A percentile compares a stretch with the other conserved stretches of the same genome.
These are phyloP conservation scores for Andrena bucephala DNA, from an alignment of 2,888 invertebrate species.

Conservation along the genomic window DNA sequence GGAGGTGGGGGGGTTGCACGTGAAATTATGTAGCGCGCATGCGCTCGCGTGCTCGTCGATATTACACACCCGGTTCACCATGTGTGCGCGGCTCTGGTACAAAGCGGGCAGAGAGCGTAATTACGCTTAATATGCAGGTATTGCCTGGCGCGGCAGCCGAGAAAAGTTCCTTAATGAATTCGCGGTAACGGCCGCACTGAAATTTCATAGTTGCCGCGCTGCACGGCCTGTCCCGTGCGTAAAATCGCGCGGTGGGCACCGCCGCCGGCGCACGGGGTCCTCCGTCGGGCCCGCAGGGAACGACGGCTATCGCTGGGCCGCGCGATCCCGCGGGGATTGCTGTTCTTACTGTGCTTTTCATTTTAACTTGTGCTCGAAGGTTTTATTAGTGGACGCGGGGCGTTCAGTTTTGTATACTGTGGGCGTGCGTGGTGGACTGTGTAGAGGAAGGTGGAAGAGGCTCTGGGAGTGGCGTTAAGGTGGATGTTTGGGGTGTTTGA, in stretches of 20 bases:
- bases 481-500: background rate
- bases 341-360: background rate
- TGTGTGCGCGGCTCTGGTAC: slow-evolving; percentile 45
- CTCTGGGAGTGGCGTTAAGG: background rate
- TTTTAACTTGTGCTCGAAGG: background rate
- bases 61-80: slow-evolving; percentile 68
- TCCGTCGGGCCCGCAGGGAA: slow-evolving; percentile 10
- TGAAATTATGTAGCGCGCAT: slow-evolving; percentile 73
- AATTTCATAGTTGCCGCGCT: slow-evolving; percentile 58
- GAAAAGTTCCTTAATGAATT: slow-evolving; percentile 63
- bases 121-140: slow-evolving; percentile 66
- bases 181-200: slow-evolving; percentile 53
- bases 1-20: slow-evolving; percentile 50
- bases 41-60: slow-evolving; percentile 75
- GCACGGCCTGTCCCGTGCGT: slow-evolving; percentile 36
- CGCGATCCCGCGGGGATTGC: slow-evolving; percentile 11
- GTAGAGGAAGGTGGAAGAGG: background rate
- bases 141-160: slow-evolving; percentile 44
- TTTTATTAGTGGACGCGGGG: background rate
- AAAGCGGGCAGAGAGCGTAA: slow-evolving; percentile 61
- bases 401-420: background rate
- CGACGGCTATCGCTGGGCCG: slow-evolving; percentile 33
- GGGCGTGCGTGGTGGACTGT: background rate
- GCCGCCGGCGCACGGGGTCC: background rate
- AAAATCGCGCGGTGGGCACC: slow-evolving; percentile 20